Base-by-base conservation (phyloP, 2,113 vertebrate species). In the Nycticryphes semicollaris region DNA sequence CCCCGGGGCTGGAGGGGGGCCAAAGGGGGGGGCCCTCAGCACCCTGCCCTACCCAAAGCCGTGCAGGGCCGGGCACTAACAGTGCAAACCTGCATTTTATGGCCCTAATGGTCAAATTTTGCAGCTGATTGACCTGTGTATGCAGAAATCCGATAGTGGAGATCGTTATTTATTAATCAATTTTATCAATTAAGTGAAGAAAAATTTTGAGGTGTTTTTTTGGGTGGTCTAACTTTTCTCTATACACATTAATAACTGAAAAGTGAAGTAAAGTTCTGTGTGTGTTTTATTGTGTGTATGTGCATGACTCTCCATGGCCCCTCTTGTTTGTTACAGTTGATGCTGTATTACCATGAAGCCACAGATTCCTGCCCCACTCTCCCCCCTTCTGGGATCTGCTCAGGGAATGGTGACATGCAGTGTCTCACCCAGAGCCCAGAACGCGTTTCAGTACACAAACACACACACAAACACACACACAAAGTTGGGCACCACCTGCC, bases 181-280 rank as follows among this genome's bases (percentile, higher is more conserved):
- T 62, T 30, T 21, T n/a, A 48, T 25, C 1, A 35, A 47, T 35
- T 15, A 47, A 41, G 5, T n/a, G 28, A 59, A 8, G 1, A 30
- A 72, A 27, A 39, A 41, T 1, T 0, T 14, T 0, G 12, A 16
- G 7, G 6, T 24, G 27, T 18, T 48, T 48, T 50, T 23, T n/a
- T 8, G 3, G 43, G 15, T 45, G 43, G 6, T 37, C 25, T 51
- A 37, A 23, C n/a, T 50, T 1, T 48, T 43, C 5, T n/a, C 31
- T 59, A 1, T 41, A 37, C 16, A 15, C 14, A 19, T 67, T 37
- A 43, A n/a, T 37, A 75, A 75, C 20, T 54, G 64, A 50, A 78
- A 66, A 39, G 13, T 10, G 69, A 43, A 43, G 6, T 33, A 31
- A 31, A 37, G 31, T 16, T 0, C 0, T 7, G 16, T 8, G 12